Conservation (phyloP, 1,140 invertebrate genomes). For the Nylanderia fulva region DNA sequence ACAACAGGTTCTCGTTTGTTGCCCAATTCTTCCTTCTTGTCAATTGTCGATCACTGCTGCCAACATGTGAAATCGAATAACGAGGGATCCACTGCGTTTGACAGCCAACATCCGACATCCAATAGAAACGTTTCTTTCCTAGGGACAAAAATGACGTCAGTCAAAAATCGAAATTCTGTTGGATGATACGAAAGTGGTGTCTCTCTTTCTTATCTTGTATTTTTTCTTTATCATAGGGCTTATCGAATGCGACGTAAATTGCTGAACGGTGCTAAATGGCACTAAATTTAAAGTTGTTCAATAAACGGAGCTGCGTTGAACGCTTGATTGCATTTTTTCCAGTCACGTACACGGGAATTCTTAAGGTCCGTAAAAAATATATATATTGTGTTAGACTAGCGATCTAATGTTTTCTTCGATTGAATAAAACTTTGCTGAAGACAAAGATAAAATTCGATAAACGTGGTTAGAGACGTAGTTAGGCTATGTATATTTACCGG, state of each 20-base stretch:
- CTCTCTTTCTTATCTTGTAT: background rate
- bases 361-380: slow-evolving; percentile 6
- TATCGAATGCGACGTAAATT: background rate
- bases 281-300: slow-evolving; percentile 43
- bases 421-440: background rate
- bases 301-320: background rate
- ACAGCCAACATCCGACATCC: too few relatives aligned
- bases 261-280: background rate
- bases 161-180: too few relatives aligned
- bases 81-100: too few relatives aligned
- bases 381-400: background rate
- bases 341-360: background rate
- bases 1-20: slow-evolving; percentile 73
- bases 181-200: background rate
- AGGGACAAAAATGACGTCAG: too few relatives aligned
- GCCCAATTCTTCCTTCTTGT: slow-evolving; percentile 67
- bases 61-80: slow-evolving; percentile 33
- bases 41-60: slow-evolving; percentile 64
- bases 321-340: background rate
- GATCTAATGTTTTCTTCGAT: background rate
- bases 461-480: background rate
- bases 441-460: background rate
- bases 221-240: too few relatives aligned
- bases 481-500: slow-evolving; percentile 25
- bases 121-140: too few relatives aligned